A percentile compares a stretch with the other conserved stretches of the same genome.
Evolutionary conservation across 2,797 vertebrate genomes (phyloP).

Genomic region (Leptoclinus maculatus): DNA sequence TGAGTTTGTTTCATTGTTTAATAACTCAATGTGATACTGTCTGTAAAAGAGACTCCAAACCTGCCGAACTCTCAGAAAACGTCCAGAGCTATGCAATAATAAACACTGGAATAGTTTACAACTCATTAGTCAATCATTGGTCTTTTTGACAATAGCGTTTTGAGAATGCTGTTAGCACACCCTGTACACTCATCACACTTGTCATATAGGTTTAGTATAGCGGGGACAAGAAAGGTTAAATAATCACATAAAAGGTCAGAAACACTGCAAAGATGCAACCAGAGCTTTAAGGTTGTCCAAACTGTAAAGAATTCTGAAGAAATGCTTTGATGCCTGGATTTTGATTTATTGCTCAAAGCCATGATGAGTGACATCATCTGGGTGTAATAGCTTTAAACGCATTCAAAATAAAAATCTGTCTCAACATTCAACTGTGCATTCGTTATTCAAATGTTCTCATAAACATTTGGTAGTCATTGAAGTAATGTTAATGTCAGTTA

Average conservation of each 20-base stretch:
- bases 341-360: neutral
- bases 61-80: neutral
- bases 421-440: neutral
- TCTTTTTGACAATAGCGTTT: neutral
- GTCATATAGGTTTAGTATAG: neutral
- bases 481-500: slow-evolving; percentile 20
- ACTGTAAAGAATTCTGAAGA: neutral
- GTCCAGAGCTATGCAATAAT: neutral
- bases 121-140: too few species aligned
- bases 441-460: neutral
- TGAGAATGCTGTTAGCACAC: neutral
- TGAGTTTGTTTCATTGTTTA: slow-evolving; percentile 2
- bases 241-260: neutral
- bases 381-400: neutral
- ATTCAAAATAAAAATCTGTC: neutral
- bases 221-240: neutral
- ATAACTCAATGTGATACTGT: neutral
- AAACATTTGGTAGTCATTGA: neutral
- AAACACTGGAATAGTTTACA: neutral
- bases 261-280: neutral
- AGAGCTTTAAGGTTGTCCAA: neutral
- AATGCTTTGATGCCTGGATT: neutral
- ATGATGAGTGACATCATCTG: neutral
- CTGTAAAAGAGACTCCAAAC: neutral
- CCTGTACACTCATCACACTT: neutral